A percentile compares a stretch with the other conserved stretches of the same genome.
These are phyloP conservation scores for Anthopleura sola DNA, from an alignment of 64 coral and sea anemone genomes.

Conservation along the genomic window DNA sequence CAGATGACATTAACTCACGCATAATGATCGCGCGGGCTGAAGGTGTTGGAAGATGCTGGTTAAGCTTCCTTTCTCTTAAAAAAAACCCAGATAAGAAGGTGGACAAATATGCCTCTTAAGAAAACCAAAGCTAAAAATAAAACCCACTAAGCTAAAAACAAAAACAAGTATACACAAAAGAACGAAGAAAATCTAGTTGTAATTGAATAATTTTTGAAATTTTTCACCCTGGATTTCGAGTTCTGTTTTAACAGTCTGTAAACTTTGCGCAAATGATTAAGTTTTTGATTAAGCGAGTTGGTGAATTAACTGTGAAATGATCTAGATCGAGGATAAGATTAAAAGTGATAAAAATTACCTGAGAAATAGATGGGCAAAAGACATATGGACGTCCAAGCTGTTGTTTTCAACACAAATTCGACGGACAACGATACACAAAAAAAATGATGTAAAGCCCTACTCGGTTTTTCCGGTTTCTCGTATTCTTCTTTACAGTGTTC, in stretches of 20 bases:
- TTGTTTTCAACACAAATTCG: not conserved
- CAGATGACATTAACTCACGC: not conserved
- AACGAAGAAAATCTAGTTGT: not conserved
- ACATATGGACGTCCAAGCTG: not conserved
- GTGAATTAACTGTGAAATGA: slow-evolving; percentile 8
- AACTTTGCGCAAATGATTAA: not conserved
- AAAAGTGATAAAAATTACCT: not conserved
- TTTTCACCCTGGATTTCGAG: not conserved
- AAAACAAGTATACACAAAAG: not conserved
- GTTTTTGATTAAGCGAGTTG: not conserved
- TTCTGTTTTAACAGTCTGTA: not conserved
- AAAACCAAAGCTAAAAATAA: not conserved
- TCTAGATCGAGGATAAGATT: not conserved
- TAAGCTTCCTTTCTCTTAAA: not conserved
- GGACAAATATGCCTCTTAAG: no score
- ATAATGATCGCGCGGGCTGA: not conserved
- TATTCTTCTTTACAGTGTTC: not conserved
- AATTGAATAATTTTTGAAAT: not conserved
- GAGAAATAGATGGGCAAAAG: not conserved
- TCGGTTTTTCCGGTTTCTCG: not conserved
- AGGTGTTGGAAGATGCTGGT: not conserved
- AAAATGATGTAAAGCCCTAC: no score
- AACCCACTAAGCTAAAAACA: not conserved
- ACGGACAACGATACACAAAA: not conserved
- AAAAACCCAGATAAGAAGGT: not conserved